A percentile compares a stretch with the other conserved stretches of the same genome.
phyloP scores from a whole-genome alignment of 2,888 invertebrate genomes.

The Polydrusus tereticollis region DNA sequence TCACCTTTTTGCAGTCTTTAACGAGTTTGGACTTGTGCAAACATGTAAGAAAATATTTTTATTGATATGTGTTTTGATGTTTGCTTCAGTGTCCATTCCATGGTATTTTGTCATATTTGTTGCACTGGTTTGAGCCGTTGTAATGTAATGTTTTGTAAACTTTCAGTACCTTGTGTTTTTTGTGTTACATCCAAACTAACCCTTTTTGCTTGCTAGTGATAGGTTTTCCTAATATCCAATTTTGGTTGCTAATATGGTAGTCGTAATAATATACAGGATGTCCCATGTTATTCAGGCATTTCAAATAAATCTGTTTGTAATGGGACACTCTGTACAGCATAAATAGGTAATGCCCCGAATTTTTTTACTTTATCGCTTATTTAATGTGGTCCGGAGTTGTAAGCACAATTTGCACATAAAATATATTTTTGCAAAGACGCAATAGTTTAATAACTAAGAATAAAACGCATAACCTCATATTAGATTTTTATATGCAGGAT shows the following conservation, averaged over 20 bases:
- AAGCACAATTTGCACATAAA: too few relatives aligned
- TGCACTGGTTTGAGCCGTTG: slow-evolving; percentile 11
- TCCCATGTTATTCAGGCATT: too few relatives aligned
- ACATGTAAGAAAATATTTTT: slow-evolving; percentile 63
- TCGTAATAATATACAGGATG: too few relatives aligned
- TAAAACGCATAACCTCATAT: too few relatives aligned
- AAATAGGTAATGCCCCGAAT: too few relatives aligned
- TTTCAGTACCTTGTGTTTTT: not conserved
- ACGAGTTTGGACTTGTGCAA: slow-evolving; percentile 68
- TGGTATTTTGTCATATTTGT: slow-evolving; percentile 30
- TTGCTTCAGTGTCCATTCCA: slow-evolving; percentile 35
- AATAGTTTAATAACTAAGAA: too few relatives aligned
- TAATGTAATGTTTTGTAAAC: slow-evolving; percentile 7
- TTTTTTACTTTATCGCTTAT: too few relatives aligned
- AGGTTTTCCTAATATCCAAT: not conserved
- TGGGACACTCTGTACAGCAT: too few relatives aligned
- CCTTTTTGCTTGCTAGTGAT: not conserved
- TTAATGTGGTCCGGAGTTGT: too few relatives aligned
- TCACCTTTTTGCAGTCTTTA: slow-evolving; percentile 70
- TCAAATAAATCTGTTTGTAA: too few relatives aligned
- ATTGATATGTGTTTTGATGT: slow-evolving; percentile 35
- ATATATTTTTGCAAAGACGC: too few relatives aligned
- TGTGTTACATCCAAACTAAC: not conserved
- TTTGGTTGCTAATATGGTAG: not conserved
- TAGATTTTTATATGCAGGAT: too few relatives aligned